Evolutionary conservation across 2,888 invertebrate genomes (phyloP).

Genomic region (Drosophila putrida): DNA sequence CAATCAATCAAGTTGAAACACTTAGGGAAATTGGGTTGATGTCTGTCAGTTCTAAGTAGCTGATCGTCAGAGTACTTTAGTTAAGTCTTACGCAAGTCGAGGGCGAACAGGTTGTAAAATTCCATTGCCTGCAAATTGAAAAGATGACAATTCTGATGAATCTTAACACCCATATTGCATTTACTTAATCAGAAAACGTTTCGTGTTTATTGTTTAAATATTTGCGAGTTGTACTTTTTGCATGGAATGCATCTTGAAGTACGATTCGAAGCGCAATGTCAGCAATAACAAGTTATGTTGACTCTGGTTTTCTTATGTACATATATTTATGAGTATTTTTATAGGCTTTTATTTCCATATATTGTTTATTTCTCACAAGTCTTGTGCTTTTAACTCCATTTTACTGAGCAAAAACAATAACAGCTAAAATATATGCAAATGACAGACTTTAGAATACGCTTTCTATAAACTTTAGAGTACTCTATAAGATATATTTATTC

Average conservation of each 20-base stretch:
- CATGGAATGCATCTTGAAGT: constrained; percentile 64
- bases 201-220: constrained; percentile 65
- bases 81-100: constrained; percentile 40
- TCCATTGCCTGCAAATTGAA: constrained; percentile 18
- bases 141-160: constrained; percentile 47
- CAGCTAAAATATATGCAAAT: background rate
- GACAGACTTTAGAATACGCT: background rate
- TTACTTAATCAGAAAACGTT: constrained; percentile 61
- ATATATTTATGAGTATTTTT: constrained; percentile 24
- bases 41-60: constrained; percentile 52
- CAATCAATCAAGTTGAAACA: constrained; percentile 66
- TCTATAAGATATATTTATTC: background rate
- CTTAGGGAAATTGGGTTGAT: constrained; percentile 61
- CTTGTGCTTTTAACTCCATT: constrained; percentile 17
- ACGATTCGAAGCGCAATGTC: constrained; percentile 51
- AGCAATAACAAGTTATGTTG: constrained; percentile 61
- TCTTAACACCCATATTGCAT: constrained; percentile 36
- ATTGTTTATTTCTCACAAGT: constrained; percentile 34
- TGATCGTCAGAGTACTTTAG: constrained; percentile 35
- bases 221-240: constrained; percentile 56
- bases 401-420: background rate
- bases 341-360: constrained; percentile 36
- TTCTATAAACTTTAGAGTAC: background rate
- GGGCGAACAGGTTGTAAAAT: constrained; percentile 46
- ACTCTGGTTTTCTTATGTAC: constrained; percentile 51